Base-by-base conservation (phyloP, 2,888 invertebrate genomes). In the Dicyrtoma fusca region DNA sequence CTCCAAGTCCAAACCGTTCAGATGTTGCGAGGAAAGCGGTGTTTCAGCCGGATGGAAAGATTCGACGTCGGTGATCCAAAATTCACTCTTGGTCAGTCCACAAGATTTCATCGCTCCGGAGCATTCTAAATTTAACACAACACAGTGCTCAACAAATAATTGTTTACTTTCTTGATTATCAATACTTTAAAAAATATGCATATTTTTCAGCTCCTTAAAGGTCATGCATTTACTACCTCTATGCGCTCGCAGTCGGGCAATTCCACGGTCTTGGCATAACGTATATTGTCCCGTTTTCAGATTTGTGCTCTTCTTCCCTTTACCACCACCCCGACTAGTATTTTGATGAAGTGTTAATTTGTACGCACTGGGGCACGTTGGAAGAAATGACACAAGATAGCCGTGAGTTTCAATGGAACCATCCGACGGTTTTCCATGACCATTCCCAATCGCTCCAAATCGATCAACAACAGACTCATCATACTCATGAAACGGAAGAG, bases 291-390 rank as follows among this genome's bases (percentile, higher is more conserved):
- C 47, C 17, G 63, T n/a, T 14, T 44, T 47, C 4, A 19, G 17
- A 42, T 17, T 10, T 6, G 44, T 8, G 14, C 6, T 45, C 26
- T 25, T 34, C 17, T 34, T 34, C 34, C 61, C 34, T 34, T 34
- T 34, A 34, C 34, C 17, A 10, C 14, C 11, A 2, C 61, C 4
- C 6, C n/a, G 5, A n/a, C 25, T 26, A 26, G 34, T 26, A 34
- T 61, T n/a, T 21, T 25, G 11, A 45, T 11, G 19, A 8, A 65
- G 14, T 14, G 65, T 51, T 11, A 65, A 47, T 51, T 65, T 21
- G 34, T 51, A 65, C 21, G 47, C 65, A 6, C 25, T 65, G 8
- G 65, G 65, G 25, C 65, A 65, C 5, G 19, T 23, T n/a, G 65
- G 65, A 4, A 65, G 65, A 21, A 51, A 10, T 6, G 63, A 63